Evolutionary conservation across 2,797 vertebrate genomes (phyloP).

Genomic region (Falco cherrug): DNA sequence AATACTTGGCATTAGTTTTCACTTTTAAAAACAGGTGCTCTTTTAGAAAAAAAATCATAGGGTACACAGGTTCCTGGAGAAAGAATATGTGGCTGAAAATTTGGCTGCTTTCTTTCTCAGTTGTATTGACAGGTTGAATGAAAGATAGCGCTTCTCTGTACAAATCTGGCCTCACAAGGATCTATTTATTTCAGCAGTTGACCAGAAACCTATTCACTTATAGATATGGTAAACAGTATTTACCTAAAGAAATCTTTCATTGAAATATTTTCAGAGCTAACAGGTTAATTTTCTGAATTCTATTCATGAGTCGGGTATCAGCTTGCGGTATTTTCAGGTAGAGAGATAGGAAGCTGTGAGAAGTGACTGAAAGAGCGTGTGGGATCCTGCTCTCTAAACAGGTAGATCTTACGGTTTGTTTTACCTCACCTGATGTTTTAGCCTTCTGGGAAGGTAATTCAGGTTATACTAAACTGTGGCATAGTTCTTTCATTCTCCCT

Average conservation of each 20-base stretch:
- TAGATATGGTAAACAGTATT: constrained; percentile 11
- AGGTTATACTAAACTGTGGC: constrained; percentile 18
- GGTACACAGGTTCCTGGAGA: not conserved
- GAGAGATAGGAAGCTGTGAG: not conserved
- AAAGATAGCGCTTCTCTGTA: not conserved
- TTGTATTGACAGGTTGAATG: not conserved
- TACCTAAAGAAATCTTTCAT: not conserved
- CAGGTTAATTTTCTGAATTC: not conserved
- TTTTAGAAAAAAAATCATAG: not conserved
- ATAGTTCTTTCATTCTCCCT: constrained; percentile 26
- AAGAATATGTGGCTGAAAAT: not conserved
- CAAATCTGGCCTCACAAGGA: constrained; percentile 31
- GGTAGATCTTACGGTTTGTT: constrained; percentile 39
- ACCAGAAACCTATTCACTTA: constrained; percentile 32
- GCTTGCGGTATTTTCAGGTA: not conserved
- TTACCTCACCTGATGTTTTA: constrained; percentile 36
- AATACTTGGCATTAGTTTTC: constrained; percentile 23
- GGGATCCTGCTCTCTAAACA: constrained; percentile 32
- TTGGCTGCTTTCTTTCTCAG: not conserved
- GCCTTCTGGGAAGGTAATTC: constrained; percentile 32
- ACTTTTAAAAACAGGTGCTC: not conserved
- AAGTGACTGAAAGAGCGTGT: not conserved
- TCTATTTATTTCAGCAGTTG: constrained; percentile 33
- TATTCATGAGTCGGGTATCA: not conserved
- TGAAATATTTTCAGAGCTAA: not conserved